Evolutionary conservation across 2,113 vertebrate genomes (phyloP), one percentile per base, ranked within the genome.

Genomic region (Meles meles): DNA sequence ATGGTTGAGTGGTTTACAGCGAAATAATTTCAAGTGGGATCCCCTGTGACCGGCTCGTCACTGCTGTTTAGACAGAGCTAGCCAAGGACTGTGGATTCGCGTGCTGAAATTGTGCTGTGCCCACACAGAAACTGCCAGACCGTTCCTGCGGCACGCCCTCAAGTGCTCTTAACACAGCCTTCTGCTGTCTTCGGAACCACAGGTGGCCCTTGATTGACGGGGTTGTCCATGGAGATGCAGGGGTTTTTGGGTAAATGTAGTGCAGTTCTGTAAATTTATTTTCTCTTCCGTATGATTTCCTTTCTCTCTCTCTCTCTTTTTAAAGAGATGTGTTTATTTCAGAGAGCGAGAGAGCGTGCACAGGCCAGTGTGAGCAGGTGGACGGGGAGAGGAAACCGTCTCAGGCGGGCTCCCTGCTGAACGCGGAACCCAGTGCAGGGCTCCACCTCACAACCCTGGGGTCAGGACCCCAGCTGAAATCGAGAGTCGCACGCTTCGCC

Each of bases 111-210:
- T 3, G 0, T 3, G 4, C 31, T 8, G 17, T 18, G 52, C 12
- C 27, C 5, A 31, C 31, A 0, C 2, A 5, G 55, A 63, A 29
- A 17, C 42, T 9, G 9, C 14, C 37, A 2, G 23, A 21, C 1
- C 44, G 77, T 37, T 59, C 55, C 31, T 67, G 2, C 6, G 6
- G 23, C 0, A 1, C 23, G 9, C 52, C 69, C 79, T 71, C 14
- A 0, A 8, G 55, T 39, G 13, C 25, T 42, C 29, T 85, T 37
- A 17, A 17, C 18, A 13, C 18, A 20, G 2, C 2, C 11, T 37
- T 84, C 61, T 10, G 17, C 47, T 42, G 44, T 59, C 11, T 7
- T 12, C 6, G 20, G 9, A 63, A 2, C 8, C 47, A 2, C 14
- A 31, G 27, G 1, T 2, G 74, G 29, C 27, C 74, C 42, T 47